These are phyloP conservation scores for Pleuronectes platessa DNA, from an alignment of 2,113 vertebrate species.

Conservation along the genomic window DNA sequence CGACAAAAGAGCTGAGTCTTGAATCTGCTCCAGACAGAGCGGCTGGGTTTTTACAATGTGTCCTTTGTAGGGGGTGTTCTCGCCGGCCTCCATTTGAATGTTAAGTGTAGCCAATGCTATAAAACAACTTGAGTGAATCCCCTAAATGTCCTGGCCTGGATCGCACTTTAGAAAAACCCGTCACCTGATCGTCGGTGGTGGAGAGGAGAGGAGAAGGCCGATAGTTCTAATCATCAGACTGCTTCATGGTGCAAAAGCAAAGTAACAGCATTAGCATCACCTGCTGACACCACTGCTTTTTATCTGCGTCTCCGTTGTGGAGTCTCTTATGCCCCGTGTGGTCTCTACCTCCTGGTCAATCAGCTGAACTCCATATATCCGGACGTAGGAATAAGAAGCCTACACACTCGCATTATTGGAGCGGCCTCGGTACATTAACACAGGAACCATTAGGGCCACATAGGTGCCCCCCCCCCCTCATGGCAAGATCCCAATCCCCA, in stretches of 20 bases:
- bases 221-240: background rate
- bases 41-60: constrained; percentile 4
- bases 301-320: constrained; percentile 29
- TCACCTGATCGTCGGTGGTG: background rate
- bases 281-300: constrained; percentile 59
- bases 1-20: background rate
- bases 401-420: constrained; percentile 46
- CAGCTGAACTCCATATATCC: constrained; percentile 48
- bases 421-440: constrained; percentile 45
- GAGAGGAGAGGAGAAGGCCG: background rate
- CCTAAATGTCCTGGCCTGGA: background rate
- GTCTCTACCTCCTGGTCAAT: constrained; percentile 50
- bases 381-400: constrained; percentile 40
- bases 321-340: constrained; percentile 19
- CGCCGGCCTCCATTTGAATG: constrained; percentile 2
- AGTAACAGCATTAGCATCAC: constrained; percentile 30
- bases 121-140: background rate
- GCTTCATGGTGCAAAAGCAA: constrained; percentile 2
- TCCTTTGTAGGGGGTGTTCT: background rate
- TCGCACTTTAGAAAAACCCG: background rate
- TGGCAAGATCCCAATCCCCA: constrained; percentile 48
- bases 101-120: background rate
- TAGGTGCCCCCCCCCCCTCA: constrained; percentile 51
- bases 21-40: background rate
- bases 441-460: constrained; percentile 72